Conservation (phyloP, 2,888 invertebrate genomes). For the Cryptus viduatorius region DNA sequence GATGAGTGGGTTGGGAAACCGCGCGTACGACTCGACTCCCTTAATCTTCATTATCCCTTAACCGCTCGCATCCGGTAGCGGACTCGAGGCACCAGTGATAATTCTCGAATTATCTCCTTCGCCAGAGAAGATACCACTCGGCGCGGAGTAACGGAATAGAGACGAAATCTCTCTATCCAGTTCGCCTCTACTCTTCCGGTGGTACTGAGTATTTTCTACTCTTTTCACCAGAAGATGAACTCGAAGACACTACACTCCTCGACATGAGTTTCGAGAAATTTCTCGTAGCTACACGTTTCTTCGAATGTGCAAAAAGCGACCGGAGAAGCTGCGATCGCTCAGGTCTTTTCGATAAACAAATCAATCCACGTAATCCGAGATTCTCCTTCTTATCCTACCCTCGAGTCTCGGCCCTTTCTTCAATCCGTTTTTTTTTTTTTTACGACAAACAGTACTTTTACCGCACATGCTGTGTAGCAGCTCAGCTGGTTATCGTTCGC, state of each 20-base stretch:
- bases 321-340: conserved; percentile 31
- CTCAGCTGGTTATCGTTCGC: conserved; percentile 4
- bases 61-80: conserved; percentile 73
- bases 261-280: conserved; percentile 19
- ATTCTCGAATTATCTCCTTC: conserved; percentile 69
- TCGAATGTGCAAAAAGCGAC: conserved; percentile 5
- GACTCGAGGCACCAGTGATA: conserved; percentile 71
- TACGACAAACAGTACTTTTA: conserved; percentile 22
- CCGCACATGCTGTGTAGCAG: conserved; percentile 5
- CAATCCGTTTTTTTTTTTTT: conserved; percentile 27
- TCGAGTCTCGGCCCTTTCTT: not conserved
- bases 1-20: conserved; percentile 65
- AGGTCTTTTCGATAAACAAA: conserved; percentile 56
- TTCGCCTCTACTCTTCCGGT: not conserved
- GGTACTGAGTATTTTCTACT: not conserved
- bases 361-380: conserved; percentile 55
- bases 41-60: conserved; percentile 78
- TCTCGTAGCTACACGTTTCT: conserved; percentile 20
- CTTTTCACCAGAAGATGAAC: conserved; percentile 34
- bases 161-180: conserved; percentile 19
- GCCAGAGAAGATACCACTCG: conserved; percentile 59
- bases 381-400: not conserved
- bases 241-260: not conserved
- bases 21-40: conserved; percentile 70
- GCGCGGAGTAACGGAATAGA: conserved; percentile 11